These are phyloP conservation scores for Tenebrosternarchus preto DNA, from an alignment of 2,113 vertebrate genomes.

Conservation along the genomic window DNA sequence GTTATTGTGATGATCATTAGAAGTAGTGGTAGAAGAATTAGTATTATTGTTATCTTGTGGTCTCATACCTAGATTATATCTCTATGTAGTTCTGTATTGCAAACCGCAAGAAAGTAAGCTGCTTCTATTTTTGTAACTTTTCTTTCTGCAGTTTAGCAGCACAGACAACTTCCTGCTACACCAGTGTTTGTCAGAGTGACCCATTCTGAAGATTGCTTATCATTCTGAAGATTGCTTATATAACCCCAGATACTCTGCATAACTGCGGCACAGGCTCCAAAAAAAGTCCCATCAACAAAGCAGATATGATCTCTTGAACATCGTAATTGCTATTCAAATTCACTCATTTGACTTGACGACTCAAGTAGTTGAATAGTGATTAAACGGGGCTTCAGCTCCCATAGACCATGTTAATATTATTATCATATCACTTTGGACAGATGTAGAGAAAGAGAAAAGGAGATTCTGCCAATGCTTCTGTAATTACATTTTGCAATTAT, in stretches of 20 bases:
- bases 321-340: background rate
- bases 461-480: no score
- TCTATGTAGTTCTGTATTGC: background rate
- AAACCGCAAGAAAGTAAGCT: background rate
- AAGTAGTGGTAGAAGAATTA: no score
- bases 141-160: background rate
- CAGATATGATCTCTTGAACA: background rate
- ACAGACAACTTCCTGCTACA: conserved; percentile 29
- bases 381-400: background rate
- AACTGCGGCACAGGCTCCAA: conserved; percentile 7
- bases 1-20: no score
- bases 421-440: no score
- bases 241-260: conserved; percentile 12
- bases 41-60: no score
- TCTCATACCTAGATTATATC: background rate
- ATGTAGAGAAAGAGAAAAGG: no score
- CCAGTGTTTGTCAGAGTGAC: conserved; percentile 3
- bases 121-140: background rate
- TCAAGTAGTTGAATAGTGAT: background rate
- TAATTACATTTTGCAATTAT: no score
- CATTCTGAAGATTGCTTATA: conserved; percentile 28
- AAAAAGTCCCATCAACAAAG: conserved; percentile 14
- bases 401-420: no score
- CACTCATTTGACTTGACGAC: background rate
- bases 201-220: conserved; percentile 26